Conservation (phyloP, 2,888 invertebrate genomes). For the Apodemia mormo region DNA sequence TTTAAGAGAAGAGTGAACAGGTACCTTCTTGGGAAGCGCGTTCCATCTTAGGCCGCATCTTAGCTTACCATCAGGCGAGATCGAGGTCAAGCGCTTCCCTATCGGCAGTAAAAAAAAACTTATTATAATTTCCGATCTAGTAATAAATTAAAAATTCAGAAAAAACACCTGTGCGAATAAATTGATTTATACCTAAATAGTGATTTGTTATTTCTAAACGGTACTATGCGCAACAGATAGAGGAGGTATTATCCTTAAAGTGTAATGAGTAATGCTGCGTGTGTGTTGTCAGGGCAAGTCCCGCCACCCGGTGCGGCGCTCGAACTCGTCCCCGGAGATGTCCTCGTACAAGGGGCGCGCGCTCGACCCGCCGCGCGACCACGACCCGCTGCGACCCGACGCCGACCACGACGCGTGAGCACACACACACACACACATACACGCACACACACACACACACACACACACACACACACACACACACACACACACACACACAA, state of each 20-base stretch:
- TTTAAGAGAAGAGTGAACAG: too few relatives aligned
- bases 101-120: constrained; percentile 55
- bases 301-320: constrained; percentile 91
- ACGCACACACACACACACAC: background rate
- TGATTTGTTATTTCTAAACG: too few relatives aligned
- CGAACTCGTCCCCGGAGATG: constrained; percentile 97
- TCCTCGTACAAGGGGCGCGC: constrained; percentile 88
- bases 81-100: too few relatives aligned
- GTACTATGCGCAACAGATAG: too few relatives aligned
- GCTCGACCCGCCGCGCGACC: constrained; percentile 32
- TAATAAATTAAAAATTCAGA: too few relatives aligned
- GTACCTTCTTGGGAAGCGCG: too few relatives aligned
- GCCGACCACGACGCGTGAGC: constrained; percentile 39
- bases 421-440: constrained; percentile 45
- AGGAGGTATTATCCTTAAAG: too few relatives aligned
- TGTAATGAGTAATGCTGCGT: background rate
- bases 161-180: too few relatives aligned
- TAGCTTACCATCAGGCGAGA: too few relatives aligned
- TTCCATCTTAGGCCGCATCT: too few relatives aligned
- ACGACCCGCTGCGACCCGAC: constrained; percentile 28
- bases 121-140: constrained; percentile 70
- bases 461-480: background rate
- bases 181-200: too few relatives aligned
- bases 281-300: constrained; percentile 71
- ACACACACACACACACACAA: too few relatives aligned